Evolutionary conservation across 2,113 vertebrate species (phyloP).

Genomic region (Syrmaticus mikado): DNA sequence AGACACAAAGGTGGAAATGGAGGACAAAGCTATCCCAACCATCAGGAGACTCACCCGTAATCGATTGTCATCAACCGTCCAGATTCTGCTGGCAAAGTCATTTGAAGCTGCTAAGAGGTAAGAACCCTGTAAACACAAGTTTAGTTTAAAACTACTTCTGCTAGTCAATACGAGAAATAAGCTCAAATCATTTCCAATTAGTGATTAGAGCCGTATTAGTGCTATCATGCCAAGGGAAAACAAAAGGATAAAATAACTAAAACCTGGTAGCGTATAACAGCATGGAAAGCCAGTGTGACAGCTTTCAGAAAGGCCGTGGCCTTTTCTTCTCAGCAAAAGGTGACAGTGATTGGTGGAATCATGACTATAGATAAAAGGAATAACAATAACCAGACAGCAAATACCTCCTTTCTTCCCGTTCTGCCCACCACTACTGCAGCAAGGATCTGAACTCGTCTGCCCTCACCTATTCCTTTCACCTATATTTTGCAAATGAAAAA

Average conservation of each 20-base stretch:
- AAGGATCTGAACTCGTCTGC: fast-evolving
- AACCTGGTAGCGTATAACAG: background rate
- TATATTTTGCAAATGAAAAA: background rate
- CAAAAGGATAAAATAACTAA: background rate
- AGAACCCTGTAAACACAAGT: conserved; percentile 83
- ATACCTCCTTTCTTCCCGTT: background rate
- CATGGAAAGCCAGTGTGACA: background rate
- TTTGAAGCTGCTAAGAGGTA: conserved; percentile 96
- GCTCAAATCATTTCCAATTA: background rate
- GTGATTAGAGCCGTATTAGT: background rate
- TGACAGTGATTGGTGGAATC: background rate
- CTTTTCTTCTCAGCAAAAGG: background rate
- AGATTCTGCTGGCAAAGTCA: conserved; percentile 97
- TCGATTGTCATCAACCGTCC: conserved; percentile 96
- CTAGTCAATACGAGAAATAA: background rate
- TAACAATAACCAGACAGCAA: background rate
- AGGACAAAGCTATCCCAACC: background rate
- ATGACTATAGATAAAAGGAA: background rate
- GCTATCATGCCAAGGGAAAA: background rate
- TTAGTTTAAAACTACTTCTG: background rate
- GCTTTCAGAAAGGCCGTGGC: background rate
- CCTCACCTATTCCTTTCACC: fast-evolving
- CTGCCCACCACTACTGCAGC: background rate
- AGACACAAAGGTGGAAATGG: background rate
- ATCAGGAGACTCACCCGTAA: conserved; percentile 84